These are phyloP conservation scores for Noctilio leporinus DNA, from an alignment of 2,113 vertebrate genomes.

Conservation along the genomic window DNA sequence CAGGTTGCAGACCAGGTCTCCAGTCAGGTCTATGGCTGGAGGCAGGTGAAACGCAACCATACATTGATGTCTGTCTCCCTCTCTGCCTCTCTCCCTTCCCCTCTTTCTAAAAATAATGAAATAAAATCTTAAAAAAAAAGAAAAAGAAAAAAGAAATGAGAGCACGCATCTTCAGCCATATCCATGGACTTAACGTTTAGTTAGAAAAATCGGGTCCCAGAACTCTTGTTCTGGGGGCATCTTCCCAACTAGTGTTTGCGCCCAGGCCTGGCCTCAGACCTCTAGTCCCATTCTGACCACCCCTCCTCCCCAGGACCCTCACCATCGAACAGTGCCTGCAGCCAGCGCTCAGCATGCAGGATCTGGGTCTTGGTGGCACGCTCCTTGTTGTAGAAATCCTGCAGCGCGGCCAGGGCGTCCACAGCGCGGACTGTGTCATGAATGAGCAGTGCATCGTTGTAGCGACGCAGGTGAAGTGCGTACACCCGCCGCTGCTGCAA, in stretches of 20 bases:
- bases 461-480: slow-evolving; percentile 87
- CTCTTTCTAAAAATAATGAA: too few relatives aligned
- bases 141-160: neutral
- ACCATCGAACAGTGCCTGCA: slow-evolving; percentile 83
- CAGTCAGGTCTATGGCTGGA: too few relatives aligned
- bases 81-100: too few relatives aligned
- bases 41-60: too few relatives aligned
- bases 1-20: too few relatives aligned
- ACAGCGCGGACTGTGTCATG: slow-evolving; percentile 85
- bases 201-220: neutral
- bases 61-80: too few relatives aligned
- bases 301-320: neutral
- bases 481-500: slow-evolving; percentile 79
- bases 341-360: slow-evolving; percentile 79
- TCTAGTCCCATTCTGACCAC: rapidly evolving
- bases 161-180: neutral
- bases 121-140: too few relatives aligned
- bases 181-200: neutral
- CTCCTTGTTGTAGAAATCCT: slow-evolving; percentile 80
- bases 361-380: neutral
- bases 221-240: neutral
- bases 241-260: rapidly evolving
- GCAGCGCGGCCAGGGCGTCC: slow-evolving; percentile 83
- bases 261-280: neutral
- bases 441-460: slow-evolving; percentile 91